These are phyloP conservation scores for Physocephala rufipes DNA, from an alignment of 2,888 invertebrate genomes.

Conservation along the genomic window DNA sequence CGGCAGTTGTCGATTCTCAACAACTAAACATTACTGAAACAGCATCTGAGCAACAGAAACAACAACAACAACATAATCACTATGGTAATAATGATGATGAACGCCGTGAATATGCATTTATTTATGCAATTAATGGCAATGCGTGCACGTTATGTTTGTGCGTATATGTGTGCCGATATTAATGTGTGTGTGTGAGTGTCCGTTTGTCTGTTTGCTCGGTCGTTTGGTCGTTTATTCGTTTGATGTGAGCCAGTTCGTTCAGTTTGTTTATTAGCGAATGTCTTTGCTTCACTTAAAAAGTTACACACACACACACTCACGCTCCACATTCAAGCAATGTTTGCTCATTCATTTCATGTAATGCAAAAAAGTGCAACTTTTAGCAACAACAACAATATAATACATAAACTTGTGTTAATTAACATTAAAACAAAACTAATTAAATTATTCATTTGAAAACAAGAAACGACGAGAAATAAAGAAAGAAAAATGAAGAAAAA, in stretches of 20 bases:
- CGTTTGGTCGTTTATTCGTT: conserved; percentile 31
- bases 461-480: conserved; percentile 24
- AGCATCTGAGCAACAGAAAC: conserved; percentile 33
- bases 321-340: too few relatives aligned
- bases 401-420: conserved; percentile 60
- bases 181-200: conserved; percentile 10
- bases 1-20: neutral
- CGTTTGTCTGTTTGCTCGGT: neutral
- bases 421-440: conserved; percentile 63
- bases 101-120: conserved; percentile 45
- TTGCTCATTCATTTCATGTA: neutral
- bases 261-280: too few relatives aligned
- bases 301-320: conserved; percentile 40
- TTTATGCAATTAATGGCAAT: conserved; percentile 59
- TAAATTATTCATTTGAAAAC: conserved; percentile 60
- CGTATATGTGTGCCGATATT: conserved; percentile 21
- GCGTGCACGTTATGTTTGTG: conserved; percentile 59
- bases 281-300: conserved; percentile 1
- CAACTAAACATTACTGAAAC: conserved; percentile 21
- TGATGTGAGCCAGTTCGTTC: neutral
- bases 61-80: conserved; percentile 30
- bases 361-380: conserved; percentile 28
- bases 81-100: too few relatives aligned
- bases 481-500: conserved; percentile 26
- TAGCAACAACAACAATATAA: conserved; percentile 31